Evolutionary conservation across 1,140 invertebrate species (phyloP), one percentile per base, ranked within the genome.

Genomic region (Bombus turneri): DNA sequence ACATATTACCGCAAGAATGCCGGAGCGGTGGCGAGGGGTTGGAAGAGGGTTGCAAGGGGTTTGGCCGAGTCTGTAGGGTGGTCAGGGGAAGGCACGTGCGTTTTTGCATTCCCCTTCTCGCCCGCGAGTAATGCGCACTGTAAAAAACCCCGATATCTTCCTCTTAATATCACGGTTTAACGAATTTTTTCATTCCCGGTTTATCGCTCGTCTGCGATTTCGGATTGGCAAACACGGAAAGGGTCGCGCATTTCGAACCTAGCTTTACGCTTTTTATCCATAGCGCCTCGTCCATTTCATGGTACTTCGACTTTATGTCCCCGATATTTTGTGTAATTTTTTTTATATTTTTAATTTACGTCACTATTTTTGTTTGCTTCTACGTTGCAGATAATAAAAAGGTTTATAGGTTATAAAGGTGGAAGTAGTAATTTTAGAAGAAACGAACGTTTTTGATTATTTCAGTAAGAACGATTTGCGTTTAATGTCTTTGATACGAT

Each of bases 1-100:
- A 92, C 90, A 87, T 89, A 92, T 92, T 91, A 92, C 87, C 86
- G 86, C 84, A 90, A 91, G 88, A 92, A 91, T 92, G 91, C 78
- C 72, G 77, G 39, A 41, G 39, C 69, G 18, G 59, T 18, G n/a
- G 9, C 66, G 71, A 59, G 62, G 76, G 76, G 75, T 66, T 71
- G 13, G 22, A 34, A 22, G 64, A n/a, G 47, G 43, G n/a, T 13
- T 34, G 73, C 53, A 3, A 37, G 64, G 37, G 66, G 64, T 59
- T 81, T 57, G 80, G 76, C 62, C 73, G n/a, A 28, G 34, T 72
- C 69, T 18, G 18, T 10, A 8, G 43, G 8, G 8, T 62, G 82
- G 85, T 85, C 81, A 88, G 78, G 82, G 71, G 85, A 83, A 88
- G 79, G 68, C 85, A 80, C 84, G 80, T 83, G 83, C 87, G 81